Evolutionary conservation across 1,140 invertebrate species (phyloP).

Genomic region (Zaprionus gabonicus): DNA sequence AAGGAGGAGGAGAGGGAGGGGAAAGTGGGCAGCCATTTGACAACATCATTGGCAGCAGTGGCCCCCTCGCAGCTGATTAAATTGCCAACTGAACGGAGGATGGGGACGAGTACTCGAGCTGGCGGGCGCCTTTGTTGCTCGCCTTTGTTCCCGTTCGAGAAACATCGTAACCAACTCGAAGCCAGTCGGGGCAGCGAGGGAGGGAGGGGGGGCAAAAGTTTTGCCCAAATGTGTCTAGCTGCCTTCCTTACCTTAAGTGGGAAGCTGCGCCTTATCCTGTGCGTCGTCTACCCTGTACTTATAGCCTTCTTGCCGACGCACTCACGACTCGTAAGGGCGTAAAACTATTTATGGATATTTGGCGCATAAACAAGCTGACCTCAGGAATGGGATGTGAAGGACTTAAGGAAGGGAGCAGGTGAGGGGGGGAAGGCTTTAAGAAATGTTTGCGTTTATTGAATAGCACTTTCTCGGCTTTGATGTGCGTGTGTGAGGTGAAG

Average conservation of each 20-base stretch:
- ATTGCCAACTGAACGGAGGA: constrained; percentile 57
- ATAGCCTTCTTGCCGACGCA: constrained; percentile 31
- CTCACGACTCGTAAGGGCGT: constrained; percentile 57
- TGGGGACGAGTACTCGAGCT: constrained; percentile 8
- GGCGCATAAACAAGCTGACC: constrained; percentile 77
- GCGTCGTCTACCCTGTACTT: constrained; percentile 14
- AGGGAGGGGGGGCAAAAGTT: constrained; percentile 28
- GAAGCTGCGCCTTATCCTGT: constrained; percentile 40
- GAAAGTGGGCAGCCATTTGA: constrained; percentile 63
- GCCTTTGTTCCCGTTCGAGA: constrained; percentile 58
- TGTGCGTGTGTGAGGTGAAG: constrained; percentile 19
- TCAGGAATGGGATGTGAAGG: constrained; percentile 31
- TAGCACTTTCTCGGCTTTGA: constrained; percentile 35
- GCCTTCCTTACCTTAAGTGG: constrained; percentile 65
- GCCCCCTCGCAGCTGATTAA: constrained; percentile 63
- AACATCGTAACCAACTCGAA: neutral
- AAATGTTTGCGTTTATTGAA: constrained; percentile 49
- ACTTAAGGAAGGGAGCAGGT: neutral
- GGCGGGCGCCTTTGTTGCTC: constrained; percentile 56
- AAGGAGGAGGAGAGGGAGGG: neutral
- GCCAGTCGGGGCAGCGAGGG: too few species aligned
- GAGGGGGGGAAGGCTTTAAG: constrained; percentile 59
- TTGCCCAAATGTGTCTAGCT: constrained; percentile 74
- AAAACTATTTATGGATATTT: constrained; percentile 83
- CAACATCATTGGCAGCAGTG: constrained; percentile 71